Evolutionary conservation across 2,797 vertebrate genomes (phyloP), one percentile per base, ranked within the genome.

Genomic region (Balearica regulorum): DNA sequence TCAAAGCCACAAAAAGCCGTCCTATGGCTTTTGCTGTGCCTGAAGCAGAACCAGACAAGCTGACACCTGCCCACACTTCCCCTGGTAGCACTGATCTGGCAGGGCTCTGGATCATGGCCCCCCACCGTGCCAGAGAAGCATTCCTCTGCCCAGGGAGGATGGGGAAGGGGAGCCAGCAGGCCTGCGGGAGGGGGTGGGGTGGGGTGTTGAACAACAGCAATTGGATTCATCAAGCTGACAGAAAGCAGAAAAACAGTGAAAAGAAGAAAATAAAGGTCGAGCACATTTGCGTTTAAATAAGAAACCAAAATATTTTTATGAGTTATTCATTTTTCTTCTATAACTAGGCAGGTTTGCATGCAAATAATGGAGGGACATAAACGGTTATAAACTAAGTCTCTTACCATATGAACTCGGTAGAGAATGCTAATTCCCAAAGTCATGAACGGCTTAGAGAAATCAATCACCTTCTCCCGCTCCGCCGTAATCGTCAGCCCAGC

Each of bases 361-460:
- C 96, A 97, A 96, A 97, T 96, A 96, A 93, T 19, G 39, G 91
- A 96, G 91, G 83, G 92, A 80, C 90, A 94, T 87, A 97, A 98
- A 95, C 0, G 93, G 94, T 94, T 91, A 90, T 94, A 94, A 97
- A 97, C 86, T 53, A 94, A 91, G 94, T 94, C 91, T 97, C 99
- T 99, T 98, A 99, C 99, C 99, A 99, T 98, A 98, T 99, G 99
- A 96, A 99, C 99, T 48, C 99, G 98, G 98, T 99, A 99, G 98
- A 99, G 99, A 97, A 99, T 99, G 98, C 99, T 99, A 96, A 99
- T 99, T 81, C 99, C 99, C 95, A 99, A 98, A 96, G 99, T 99
- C 99, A 99, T 99, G 98, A 99, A 99, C 3, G 99, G 99, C 96
- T 99, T 99, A 72, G 99, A 99, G 98, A 99, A 99, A 98, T 99